These are phyloP conservation scores for Caenorhabditis becei DNA, from an alignment of 2,888 invertebrate genomes.

Conservation along the genomic window DNA sequence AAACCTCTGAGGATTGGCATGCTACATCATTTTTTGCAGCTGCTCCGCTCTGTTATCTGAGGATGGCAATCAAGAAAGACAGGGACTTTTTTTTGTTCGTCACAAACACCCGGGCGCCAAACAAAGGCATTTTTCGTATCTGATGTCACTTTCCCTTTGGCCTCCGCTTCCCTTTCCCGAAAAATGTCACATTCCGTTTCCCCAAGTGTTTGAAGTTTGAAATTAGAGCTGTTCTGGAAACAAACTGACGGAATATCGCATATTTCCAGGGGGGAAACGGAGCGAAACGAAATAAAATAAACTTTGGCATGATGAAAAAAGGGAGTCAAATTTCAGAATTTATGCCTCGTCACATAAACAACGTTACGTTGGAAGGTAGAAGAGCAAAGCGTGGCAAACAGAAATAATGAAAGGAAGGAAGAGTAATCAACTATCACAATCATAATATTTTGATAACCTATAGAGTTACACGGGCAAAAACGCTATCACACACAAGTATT, in stretches of 20 bases:
- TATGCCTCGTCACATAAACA: not conserved
- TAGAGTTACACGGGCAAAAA: too few relatives aligned
- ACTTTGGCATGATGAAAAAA: slow-evolving; percentile 24
- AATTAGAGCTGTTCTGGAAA: slow-evolving; percentile 30
- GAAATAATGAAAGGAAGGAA: not conserved
- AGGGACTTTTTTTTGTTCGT: slow-evolving; percentile 45
- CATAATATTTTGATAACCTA: too few relatives aligned
- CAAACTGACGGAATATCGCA: not conserved
- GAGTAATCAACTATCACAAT: too few relatives aligned
- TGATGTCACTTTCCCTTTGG: slow-evolving; percentile 50
- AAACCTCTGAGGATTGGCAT: slow-evolving; percentile 48
- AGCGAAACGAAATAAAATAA: slow-evolving; percentile 19
- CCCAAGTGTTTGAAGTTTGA: slow-evolving; percentile 32
- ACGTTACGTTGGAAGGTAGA: not conserved
- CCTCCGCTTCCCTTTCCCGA: slow-evolving; percentile 6
- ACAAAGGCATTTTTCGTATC: slow-evolving; percentile 47
- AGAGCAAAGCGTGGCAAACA: not conserved
- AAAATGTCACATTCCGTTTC: slow-evolving; percentile 25
- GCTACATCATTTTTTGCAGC: slow-evolving; percentile 47
- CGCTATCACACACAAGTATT: too few relatives aligned
- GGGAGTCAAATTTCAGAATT: not conserved
- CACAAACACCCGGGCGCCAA: slow-evolving; percentile 49
- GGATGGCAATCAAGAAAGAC: slow-evolving; percentile 58
- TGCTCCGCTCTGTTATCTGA: slow-evolving; percentile 54
- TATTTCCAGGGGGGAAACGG: too few relatives aligned